Evolutionary conservation across 2,888 invertebrate species (phyloP).

Genomic region (Sipha maydis): DNA sequence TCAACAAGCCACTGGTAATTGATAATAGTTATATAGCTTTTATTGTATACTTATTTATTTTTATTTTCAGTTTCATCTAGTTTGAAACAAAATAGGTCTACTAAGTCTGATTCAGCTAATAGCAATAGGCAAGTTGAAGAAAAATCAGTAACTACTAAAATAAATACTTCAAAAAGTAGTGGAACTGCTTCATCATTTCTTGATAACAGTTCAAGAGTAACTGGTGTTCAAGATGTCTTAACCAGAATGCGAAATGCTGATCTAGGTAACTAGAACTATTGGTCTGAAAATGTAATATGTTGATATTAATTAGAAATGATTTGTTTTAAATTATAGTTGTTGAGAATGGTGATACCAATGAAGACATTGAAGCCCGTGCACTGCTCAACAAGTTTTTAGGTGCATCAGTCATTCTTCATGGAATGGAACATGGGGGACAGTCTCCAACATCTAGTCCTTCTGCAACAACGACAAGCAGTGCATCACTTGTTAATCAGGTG

Average conservation of each 20-base stretch:
- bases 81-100: conserved; percentile 63
- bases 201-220: conserved; percentile 77
- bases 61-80: conserved; percentile 64
- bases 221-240: conserved; percentile 80
- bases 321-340: conserved; percentile 28
- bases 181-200: conserved; percentile 73
- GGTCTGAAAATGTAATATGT: neutral
- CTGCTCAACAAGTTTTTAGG: conserved; percentile 86
- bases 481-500: conserved; percentile 66
- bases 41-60: neutral
- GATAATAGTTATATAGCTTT: neutral
- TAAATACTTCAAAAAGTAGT: conserved; percentile 45
- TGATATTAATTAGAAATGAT: conserved; percentile 2
- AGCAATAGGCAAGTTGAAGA: conserved; percentile 16
- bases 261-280: conserved; percentile 69
- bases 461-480: conserved; percentile 64
- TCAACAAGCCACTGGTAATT: conserved; percentile 75
- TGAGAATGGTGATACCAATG: conserved; percentile 70
- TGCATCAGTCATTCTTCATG: conserved; percentile 82
- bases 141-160: conserved; percentile 40
- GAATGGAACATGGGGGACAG: conserved; percentile 73
- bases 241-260: conserved; percentile 82
- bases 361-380: conserved; percentile 79
- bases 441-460: conserved; percentile 63
- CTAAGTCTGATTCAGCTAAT: conserved; percentile 44